Percentiles rank a stretch among this genome's conserved stretches.
These are phyloP conservation scores for Tyto alba DNA, from an alignment of 2,113 vertebrate genomes.

Conservation along the genomic window DNA sequence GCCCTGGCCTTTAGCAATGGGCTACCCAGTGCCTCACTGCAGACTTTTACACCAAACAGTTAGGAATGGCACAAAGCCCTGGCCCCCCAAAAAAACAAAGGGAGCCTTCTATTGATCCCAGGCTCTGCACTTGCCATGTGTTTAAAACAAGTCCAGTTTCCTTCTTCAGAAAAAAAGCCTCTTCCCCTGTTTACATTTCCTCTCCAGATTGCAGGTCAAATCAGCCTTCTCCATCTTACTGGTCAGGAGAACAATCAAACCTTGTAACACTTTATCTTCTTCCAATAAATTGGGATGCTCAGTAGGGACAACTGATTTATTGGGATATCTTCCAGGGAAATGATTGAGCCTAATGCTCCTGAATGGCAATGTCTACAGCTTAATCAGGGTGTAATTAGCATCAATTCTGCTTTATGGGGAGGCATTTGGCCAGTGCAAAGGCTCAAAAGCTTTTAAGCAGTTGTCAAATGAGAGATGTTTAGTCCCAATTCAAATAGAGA, in stretches of 20 bases:
- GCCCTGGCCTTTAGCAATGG: neutral
- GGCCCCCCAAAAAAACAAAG: neutral
- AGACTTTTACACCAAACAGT: neutral
- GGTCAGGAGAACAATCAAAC: neutral
- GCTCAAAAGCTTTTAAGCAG: conserved; percentile 28
- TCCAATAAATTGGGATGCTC: neutral
- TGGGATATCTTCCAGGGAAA: conserved; percentile 46
- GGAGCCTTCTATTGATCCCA: neutral
- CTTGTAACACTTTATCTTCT: neutral
- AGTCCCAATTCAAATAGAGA: neutral
- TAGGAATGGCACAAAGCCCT: neutral
- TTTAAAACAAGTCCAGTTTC: neutral
- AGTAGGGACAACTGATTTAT: conserved; percentile 34
- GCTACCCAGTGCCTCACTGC: neutral
- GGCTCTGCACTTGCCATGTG: neutral
- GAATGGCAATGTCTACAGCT: neutral
- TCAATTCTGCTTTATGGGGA: conserved; percentile 43
- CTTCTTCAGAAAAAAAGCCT: neutral
- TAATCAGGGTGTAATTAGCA: conserved; percentile 57
- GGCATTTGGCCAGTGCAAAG: conserved; percentile 27
- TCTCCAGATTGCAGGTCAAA: neutral
- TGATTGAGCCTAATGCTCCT: conserved; percentile 47
- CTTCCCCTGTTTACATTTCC: neutral
- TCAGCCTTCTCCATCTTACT: neutral
- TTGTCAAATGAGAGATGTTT: conserved; percentile 11